Base-by-base conservation (phyloP, 2,888 invertebrate species). In the Brachyptera putata region DNA sequence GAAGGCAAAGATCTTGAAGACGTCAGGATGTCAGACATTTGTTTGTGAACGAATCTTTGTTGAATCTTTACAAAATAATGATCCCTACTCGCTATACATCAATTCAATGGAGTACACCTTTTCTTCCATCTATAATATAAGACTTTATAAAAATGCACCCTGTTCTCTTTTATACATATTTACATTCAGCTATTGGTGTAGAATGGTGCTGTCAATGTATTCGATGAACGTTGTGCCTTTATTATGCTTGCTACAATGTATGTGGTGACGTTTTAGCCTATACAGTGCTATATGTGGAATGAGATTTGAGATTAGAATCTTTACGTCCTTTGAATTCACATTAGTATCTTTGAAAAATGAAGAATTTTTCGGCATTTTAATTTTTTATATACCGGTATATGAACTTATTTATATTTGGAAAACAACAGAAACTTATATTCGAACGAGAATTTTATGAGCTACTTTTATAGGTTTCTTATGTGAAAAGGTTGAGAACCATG, bases 81-180 rank as follows among this genome's bases (percentile, higher is more conserved):
- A 53, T 53, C 53, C 53, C 36, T 36, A 21, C 34, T 53, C 53
- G 34, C 34, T 50, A 50, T 46, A 46, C 21, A 24, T 30, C 26
- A 3, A 30, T 34, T 50, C 50, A 30, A 50, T 50, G 21, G 50
- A 59, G 58, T 22, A 39, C 37, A 37, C 50, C 43, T 53, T 59
- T 59, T 55, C 59, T 55, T 34, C 43, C n/a, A n/a, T n/a, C n/a
- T n/a, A n/a, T n/a, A n/a, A n/a, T n/a, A n/a, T n/a, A 41, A 55
- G 59, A 60, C 59, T 53, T 60, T 41, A 60, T 60, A 60, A 60
- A 60, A 43, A 43, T 46, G 59, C 59, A 60, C 59, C 59, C 59
- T 56, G 59, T 36, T 56, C 53, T 55, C 41, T 18, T 43, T 41
- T 53, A 39, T 41, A 39, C 26, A 16, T 14, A 30, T 30, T 7